These are phyloP conservation scores for Xerus rutilus DNA, from an alignment of 2,797 vertebrate species.

Conservation along the genomic window DNA sequence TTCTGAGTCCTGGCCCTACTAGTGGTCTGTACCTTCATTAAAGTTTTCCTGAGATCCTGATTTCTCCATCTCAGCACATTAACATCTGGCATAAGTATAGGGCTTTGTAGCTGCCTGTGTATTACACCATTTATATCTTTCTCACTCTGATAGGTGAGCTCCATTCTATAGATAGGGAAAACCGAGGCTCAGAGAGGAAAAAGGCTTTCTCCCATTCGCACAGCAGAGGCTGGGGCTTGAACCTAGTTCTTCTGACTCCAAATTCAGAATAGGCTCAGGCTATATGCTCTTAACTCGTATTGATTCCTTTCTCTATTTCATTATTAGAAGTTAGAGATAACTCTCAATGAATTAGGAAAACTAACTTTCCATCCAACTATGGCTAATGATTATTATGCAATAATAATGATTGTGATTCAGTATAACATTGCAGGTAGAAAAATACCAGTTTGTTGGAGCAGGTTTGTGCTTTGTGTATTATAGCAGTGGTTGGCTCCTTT, in stretches of 20 bases:
- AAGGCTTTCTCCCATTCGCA: neutral
- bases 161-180: neutral
- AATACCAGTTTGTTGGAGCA: neutral
- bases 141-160: neutral
- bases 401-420: neutral
- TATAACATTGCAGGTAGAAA: neutral
- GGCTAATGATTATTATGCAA: neutral
- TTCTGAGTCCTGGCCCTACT: no score
- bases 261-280: neutral
- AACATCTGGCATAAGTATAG: neutral
- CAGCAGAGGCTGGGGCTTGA: neutral
- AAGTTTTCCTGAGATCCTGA: neutral
- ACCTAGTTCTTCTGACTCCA: neutral
- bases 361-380: neutral
- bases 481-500: neutral
- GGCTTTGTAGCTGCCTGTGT: neutral
- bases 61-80: neutral
- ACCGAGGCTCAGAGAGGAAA: neutral
- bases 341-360: neutral
- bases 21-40: neutral
- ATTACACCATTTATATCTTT: neutral
- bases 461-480: neutral
- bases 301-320: neutral
- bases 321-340: neutral
- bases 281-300: neutral